phyloP scores from a whole-genome alignment of 2,888 invertebrate genomes.

The Andricus curvator region DNA sequence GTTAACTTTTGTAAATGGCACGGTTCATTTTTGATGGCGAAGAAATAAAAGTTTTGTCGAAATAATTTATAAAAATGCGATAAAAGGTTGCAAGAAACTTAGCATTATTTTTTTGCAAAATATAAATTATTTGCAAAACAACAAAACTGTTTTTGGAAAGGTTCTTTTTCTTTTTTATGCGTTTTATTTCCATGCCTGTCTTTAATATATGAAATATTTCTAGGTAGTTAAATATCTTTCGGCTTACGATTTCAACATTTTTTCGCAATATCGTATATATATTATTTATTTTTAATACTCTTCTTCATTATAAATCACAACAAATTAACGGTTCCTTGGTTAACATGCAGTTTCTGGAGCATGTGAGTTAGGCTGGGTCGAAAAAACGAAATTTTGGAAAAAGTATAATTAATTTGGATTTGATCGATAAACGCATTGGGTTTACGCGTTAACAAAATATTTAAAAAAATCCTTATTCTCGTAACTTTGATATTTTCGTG shows the following conservation, averaged over 20 bases:
- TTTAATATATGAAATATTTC: slow-evolving; percentile 1
- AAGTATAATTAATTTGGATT: too few relatives aligned
- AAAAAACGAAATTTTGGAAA: too few relatives aligned
- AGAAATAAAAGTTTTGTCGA: neutral
- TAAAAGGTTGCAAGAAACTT: neutral
- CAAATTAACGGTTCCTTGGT: slow-evolving; percentile 53
- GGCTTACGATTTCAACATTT: slow-evolving; percentile 1
- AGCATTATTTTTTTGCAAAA: neutral
- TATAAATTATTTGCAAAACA: neutral
- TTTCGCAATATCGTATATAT: slow-evolving; percentile 50
- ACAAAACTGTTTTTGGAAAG: neutral
- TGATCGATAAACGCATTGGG: too few relatives aligned
- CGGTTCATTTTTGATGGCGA: slow-evolving; percentile 19
- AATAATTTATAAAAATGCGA: neutral
- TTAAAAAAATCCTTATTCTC: too few relatives aligned
- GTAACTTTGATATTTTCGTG: too few relatives aligned
- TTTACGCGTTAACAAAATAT: too few relatives aligned
- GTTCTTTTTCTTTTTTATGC: neutral
- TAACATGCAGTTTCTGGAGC: slow-evolving; percentile 46
- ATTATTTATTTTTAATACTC: slow-evolving; percentile 61
- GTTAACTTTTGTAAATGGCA: slow-evolving; percentile 35
- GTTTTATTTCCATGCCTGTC: slow-evolving; percentile 13
- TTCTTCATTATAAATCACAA: slow-evolving; percentile 60
- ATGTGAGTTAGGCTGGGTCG: slow-evolving; percentile 38
- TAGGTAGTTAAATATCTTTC: slow-evolving; percentile 15